phyloP scores from a whole-genome alignment of 2,113 vertebrate species.

The Progne subis region DNA sequence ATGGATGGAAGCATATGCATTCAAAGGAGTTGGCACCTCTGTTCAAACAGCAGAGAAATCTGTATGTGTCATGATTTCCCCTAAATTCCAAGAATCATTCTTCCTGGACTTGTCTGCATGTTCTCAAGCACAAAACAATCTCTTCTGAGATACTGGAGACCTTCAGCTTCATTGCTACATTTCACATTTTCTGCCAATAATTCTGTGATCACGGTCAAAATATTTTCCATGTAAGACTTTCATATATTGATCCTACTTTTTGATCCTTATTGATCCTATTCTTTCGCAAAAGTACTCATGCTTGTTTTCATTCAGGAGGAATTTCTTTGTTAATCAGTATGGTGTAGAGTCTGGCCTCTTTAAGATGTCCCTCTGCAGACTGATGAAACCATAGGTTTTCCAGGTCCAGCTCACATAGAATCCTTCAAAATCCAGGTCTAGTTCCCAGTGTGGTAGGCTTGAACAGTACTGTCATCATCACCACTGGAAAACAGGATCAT shows the following conservation, averaged over 20 bases:
- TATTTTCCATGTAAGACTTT: background rate
- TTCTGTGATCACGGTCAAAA: background rate
- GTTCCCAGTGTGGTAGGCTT: background rate
- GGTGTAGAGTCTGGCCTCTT: background rate
- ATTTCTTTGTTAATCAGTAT: background rate
- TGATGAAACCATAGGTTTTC: background rate
- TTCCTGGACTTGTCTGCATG: background rate
- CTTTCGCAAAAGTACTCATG: background rate
- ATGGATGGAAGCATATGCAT: constrained; percentile 17
- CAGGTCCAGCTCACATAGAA: background rate
- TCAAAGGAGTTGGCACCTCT: constrained; percentile 33
- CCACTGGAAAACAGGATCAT: background rate
- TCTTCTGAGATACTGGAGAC: background rate
- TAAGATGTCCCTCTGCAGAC: background rate
- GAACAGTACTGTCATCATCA: background rate
- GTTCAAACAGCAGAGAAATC: constrained; percentile 18
- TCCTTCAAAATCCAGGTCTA: background rate
- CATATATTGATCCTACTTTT: background rate
- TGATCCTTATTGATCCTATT: background rate
- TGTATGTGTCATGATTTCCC: background rate
- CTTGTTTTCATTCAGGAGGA: background rate
- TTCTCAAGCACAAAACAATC: background rate
- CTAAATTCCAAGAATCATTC: background rate
- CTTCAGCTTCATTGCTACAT: background rate
- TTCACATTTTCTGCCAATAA: background rate